A percentile compares a stretch with the other conserved stretches of the same genome.
These are phyloP conservation scores for Leptosomus discolor DNA, from an alignment of 2,113 vertebrate species.

Conservation along the genomic window DNA sequence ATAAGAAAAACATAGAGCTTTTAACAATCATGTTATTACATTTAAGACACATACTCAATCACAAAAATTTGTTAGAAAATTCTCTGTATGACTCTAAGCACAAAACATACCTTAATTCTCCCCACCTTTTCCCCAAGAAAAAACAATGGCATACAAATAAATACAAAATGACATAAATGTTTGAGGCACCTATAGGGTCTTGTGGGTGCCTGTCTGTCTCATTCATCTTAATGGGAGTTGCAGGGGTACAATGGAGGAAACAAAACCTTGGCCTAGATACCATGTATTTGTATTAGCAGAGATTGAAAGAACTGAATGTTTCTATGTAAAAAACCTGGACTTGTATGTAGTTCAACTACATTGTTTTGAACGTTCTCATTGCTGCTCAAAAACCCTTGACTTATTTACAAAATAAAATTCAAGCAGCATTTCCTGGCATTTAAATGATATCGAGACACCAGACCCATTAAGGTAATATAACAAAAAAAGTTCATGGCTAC, in stretches of 20 bases:
- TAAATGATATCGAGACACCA: neutral
- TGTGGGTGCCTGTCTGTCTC: neutral
- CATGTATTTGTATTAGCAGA: neutral
- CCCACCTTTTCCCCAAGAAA: neutral
- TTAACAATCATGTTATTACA: neutral
- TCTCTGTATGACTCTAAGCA: neutral
- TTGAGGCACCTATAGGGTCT: neutral
- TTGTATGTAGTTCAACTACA: neutral
- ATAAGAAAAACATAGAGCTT: neutral
- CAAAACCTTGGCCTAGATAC: neutral
- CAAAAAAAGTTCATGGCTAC: constrained; percentile 36
- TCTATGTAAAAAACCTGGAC: neutral
- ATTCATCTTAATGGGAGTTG: neutral
- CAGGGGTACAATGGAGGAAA: neutral
- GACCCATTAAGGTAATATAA: constrained; percentile 12
- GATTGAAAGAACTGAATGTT: neutral
- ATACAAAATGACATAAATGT: neutral
- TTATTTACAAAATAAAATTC: neutral
- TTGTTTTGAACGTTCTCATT: neutral
- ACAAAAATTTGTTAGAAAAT: neutral
- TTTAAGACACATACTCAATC: neutral
- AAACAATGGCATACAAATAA: neutral
- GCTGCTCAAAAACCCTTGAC: constrained; percentile 17
- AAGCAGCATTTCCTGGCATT: constrained; percentile 20
- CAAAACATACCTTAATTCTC: neutral